Evolutionary conservation across 2,888 invertebrate species (phyloP), one percentile per base, ranked within the genome.

Genomic region (Apodemia arnacis): DNA sequence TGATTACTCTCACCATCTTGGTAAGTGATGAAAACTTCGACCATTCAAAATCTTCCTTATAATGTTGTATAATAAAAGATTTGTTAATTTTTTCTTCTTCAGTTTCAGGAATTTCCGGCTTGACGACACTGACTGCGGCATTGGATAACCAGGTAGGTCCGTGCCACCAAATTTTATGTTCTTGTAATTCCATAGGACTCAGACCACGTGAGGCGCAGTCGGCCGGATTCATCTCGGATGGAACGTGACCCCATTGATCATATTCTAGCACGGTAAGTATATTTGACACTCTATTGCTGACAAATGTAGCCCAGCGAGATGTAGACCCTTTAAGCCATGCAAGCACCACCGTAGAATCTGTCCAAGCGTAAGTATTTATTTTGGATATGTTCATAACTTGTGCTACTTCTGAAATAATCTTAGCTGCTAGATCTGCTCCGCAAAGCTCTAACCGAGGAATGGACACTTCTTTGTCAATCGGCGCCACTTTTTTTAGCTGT

Each of bases 161-260:
- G 13, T 69, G 66, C n/a, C 8, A 7, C 82, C 82, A 82, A 21
- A 82, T 24, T 10, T n/a, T 38, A 70, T 66, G 41, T 41, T 24
- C 21, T n/a, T n/a, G 5, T 7, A 76, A 49, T 27, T 82, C 75
- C n/a, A 7, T 2, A 15, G 75, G 27, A 8, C 31, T 69, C 21
- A 70, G 18, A 15, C 82, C 82, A 31, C 82, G 54, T 3, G 66
- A 75, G 7, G 75, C 75, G 11, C 63, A 69, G 80, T 95, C 94
- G 1, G 94, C 94, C 2, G 94, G 94, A 82, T 95, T 95, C 8
- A 93, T 73, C 2, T 21, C 34, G 0, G 92, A 87, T 15, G 66
- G 5, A 4, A 94, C 89, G 73, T 93, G 74, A 79, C 72, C 18
- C 75, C 83, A 83, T 41, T 81, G 80, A 1, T n/a, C 38, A 18